Percentiles rank a stretch among this genome's conserved stretches.
Evolutionary conservation across 2,797 vertebrate genomes (phyloP).

Genomic region (Ctenopoma multispine): DNA sequence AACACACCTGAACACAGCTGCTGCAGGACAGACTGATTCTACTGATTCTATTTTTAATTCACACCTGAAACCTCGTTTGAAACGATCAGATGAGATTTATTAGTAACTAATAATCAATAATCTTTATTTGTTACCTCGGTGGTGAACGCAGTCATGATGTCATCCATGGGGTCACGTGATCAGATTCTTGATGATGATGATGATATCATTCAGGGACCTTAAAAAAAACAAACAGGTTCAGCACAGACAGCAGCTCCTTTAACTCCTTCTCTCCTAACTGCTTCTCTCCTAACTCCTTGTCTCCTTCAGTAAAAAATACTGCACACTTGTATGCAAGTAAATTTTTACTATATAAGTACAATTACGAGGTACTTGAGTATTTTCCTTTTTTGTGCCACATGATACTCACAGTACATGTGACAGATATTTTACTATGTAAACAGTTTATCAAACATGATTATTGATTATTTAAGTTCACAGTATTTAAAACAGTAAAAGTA

Average conservation of each 20-base stretch:
- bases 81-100: neutral
- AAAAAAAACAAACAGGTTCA: neutral
- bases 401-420: too few species aligned
- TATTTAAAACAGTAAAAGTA: too few species aligned
- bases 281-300: neutral
- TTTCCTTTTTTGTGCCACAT: too few species aligned
- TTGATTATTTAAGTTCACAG: too few species aligned
- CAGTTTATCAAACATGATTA: too few species aligned
- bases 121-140: conserved; percentile 38
- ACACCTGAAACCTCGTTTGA: neutral
- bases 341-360: too few species aligned
- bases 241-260: neutral
- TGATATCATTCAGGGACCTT: conserved; percentile 24
- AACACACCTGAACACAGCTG: neutral
- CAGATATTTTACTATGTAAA: too few species aligned
- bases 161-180: conserved; percentile 40
- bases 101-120: neutral
- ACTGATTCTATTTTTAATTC: neutral
- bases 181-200: neutral
- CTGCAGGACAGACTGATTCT: neutral
- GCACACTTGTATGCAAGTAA: too few species aligned
- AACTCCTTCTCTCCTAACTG: neutral
- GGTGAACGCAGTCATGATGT: conserved; percentile 29
- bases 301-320: too few species aligned
- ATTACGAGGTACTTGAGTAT: too few species aligned